Evolutionary conservation across 2,113 vertebrate species (phyloP).

Genomic region (Lipophrys pholis): DNA sequence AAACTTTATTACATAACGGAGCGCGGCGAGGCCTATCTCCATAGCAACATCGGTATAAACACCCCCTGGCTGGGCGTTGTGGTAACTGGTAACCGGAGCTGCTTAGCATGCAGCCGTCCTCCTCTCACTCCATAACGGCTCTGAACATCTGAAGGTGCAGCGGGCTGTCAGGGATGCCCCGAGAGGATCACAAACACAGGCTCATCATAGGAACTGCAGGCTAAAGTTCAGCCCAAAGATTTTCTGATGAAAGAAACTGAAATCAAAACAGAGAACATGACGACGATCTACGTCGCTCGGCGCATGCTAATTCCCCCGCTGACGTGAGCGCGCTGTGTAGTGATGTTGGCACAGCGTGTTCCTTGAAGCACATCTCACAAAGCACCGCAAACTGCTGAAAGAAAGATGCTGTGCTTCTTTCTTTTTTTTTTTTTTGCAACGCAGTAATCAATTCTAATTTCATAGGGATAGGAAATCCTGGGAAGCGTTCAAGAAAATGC

Average conservation of each 20-base stretch:
- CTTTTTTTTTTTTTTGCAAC: background rate
- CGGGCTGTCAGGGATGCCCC: slow-evolving; percentile 21
- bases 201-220: slow-evolving; percentile 10
- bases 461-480: slow-evolving; percentile 35
- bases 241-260: slow-evolving; percentile 44
- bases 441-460: slow-evolving; percentile 20
- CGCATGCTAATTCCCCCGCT: background rate
- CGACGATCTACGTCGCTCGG: slow-evolving; percentile 4
- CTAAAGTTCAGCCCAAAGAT: slow-evolving; percentile 7
- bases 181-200: slow-evolving; percentile 1
- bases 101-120: slow-evolving; percentile 39
- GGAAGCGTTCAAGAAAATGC: slow-evolving; percentile 11
- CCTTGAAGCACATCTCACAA: slow-evolving; percentile 8
- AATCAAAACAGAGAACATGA: slow-evolving; percentile 12
- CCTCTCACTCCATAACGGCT: slow-evolving; percentile 30
- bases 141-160: slow-evolving; percentile 15
- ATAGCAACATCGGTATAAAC: slow-evolving; percentile 67
- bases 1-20: slow-evolving; percentile 65
- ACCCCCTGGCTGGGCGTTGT: slow-evolving; percentile 38
- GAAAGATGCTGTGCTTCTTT: background rate
- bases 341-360: background rate
- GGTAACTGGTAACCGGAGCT: slow-evolving; percentile 33
- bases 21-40: slow-evolving; percentile 51
- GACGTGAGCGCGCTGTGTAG: too few species aligned
- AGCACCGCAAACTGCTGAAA: background rate